A percentile compares a stretch with the other conserved stretches of the same genome.
These are phyloP conservation scores for Grapholita molesta DNA, from an alignment of 1,140 invertebrate species.

Conservation along the genomic window DNA sequence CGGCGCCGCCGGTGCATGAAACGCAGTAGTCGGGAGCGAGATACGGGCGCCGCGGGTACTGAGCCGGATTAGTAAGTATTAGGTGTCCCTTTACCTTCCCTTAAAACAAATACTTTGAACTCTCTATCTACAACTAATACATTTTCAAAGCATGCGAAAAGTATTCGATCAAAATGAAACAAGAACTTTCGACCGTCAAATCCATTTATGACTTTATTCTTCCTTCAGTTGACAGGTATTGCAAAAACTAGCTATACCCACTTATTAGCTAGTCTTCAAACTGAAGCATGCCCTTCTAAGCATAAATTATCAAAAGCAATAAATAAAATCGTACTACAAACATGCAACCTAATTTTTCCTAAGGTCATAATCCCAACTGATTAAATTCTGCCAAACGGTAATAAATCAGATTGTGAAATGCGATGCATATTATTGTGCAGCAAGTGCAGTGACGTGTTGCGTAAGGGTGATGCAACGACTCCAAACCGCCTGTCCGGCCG, in stretches of 20 bases:
- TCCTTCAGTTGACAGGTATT: too few species aligned
- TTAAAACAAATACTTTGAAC: too few species aligned
- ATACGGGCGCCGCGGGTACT: not conserved
- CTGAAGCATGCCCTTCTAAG: too few species aligned
- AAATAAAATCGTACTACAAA: not conserved
- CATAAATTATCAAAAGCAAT: not conserved
- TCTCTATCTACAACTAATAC: too few species aligned
- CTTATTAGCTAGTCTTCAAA: too few species aligned
- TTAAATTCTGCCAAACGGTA: not conserved
- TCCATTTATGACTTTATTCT: too few species aligned
- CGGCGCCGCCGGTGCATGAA: not conserved
- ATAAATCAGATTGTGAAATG: not conserved
- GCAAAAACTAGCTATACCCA: too few species aligned
- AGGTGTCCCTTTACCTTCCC: too few species aligned
- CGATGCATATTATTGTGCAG: not conserved
- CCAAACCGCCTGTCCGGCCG: not conserved
- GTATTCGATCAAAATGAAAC: too few species aligned
- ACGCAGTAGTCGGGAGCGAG: slow-evolving; percentile 1
- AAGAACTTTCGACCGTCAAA: too few species aligned
- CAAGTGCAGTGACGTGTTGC: not conserved
- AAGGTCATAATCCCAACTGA: not conserved
- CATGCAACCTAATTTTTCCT: not conserved
- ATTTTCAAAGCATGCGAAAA: too few species aligned
- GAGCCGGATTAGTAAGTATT: not conserved
- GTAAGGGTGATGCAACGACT: not conserved